Percentiles rank a stretch among this genome's conserved stretches.
These are phyloP conservation scores for Batillaria attramentaria DNA, from an alignment of 1,140 invertebrate genomes.

Conservation along the genomic window DNA sequence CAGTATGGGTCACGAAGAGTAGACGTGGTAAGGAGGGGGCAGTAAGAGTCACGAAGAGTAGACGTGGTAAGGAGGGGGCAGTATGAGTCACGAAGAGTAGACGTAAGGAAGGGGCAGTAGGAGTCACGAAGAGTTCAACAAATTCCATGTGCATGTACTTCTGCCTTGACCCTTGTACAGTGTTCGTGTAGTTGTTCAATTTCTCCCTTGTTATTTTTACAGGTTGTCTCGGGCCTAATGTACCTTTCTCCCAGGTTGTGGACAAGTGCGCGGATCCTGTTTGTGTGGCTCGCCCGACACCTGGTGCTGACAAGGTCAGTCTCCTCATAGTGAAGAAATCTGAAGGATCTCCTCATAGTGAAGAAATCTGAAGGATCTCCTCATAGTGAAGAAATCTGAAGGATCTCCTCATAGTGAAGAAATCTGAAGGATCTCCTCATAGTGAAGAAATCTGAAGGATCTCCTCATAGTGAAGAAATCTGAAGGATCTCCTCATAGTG, in stretches of 20 bases:
- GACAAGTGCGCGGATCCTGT: conserved; percentile 42
- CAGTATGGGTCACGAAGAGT: no score
- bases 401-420: no score
- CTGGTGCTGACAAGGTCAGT: conserved; percentile 41
- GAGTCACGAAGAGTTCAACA: neutral
- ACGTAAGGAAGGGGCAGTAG: neutral
- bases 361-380: no score
- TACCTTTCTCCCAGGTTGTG: conserved; percentile 48
- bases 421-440: no score
- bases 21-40: no score
- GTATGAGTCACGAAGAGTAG: neutral
- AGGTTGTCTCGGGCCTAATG: conserved; percentile 31
- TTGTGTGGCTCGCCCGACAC: conserved; percentile 49
- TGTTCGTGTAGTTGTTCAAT: neutral
- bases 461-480: no score
- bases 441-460: no score
- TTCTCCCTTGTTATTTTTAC: no score
- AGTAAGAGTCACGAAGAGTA: neutral
- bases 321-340: no score
- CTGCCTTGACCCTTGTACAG: neutral
- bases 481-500: no score
- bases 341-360: no score
- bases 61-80: neutral
- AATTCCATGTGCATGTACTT: neutral
- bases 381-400: no score